Evolutionary conservation across 2,797 vertebrate genomes (phyloP), one percentile per base, ranked within the genome.

Genomic region (Sebastes iracundus): DNA sequence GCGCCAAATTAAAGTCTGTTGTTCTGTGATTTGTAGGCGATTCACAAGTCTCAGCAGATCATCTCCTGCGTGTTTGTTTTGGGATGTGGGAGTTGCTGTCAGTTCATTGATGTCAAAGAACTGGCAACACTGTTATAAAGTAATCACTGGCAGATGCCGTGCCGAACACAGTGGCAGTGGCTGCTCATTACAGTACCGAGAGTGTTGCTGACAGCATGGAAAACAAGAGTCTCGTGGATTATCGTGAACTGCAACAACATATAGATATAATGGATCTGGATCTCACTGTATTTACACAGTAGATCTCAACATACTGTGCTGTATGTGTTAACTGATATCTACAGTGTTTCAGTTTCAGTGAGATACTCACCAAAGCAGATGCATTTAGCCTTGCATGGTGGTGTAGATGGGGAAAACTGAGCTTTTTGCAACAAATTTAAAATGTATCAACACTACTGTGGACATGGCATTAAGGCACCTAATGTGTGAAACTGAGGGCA

Each of bases 101-200:
- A 33, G 74, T 83, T 87, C 73, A 80, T 28, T 83, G 76, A 81
- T 89, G 83, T 91, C 80, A 72, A 66, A 77, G 71, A 78, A 83
- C 68, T 59, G 60, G 56, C 71, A 69, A 78, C 80, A 22, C 72
- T 28, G 70, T 81, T 72, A 30, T 71, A 55, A 77, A 84, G 70
- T 84, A 80, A 88, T 85, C 77, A 77, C 75, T 32, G 77, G 79
- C 71, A 78, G 77, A 84, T 82, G 76, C 68, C 13, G 22, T 42
- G 78, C 72, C 83, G 60, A 65, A 79, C 75, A 38, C 52, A 55
- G 70, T 66, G 55, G 79, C 81, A 56, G 42, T 52, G 25, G 66
- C 74, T 62, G 74, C 81, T 88, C 75, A 84, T 84, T 79, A 85
- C 72, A 84, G 82, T 79, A 85, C 55, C 53, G 30, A 64, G 62